These are phyloP conservation scores for Henricia sp. DNA, from an alignment of 53 echinoderm and acorn worm species.

Conservation along the genomic window DNA sequence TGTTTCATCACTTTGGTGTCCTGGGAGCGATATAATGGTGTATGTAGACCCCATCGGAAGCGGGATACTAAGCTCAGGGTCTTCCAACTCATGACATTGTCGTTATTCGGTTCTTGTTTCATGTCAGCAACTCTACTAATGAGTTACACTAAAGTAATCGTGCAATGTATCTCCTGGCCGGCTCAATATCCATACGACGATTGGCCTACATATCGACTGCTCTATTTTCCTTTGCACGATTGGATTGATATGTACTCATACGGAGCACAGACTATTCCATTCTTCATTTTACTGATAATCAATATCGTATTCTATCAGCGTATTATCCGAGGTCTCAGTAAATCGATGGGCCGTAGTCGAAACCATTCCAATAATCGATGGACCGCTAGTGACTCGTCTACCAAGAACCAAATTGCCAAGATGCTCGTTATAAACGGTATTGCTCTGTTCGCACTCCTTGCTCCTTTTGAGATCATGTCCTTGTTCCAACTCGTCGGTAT, in stretches of 20 bases:
- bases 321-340: conserved; percentile 67
- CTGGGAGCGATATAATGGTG: conserved; percentile 74
- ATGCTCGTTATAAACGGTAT: conserved; percentile 80
- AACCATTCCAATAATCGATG: conserved; percentile 41
- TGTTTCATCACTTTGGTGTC: conserved; percentile 79
- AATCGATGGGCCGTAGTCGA: conserved; percentile 64
- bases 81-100: conserved; percentile 41
- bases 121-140: conserved; percentile 56
- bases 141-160: conserved; percentile 28
- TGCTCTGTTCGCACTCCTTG: conserved; percentile 66
- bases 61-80: conserved; percentile 27
- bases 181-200: conserved; percentile 29
- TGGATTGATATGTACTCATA: conserved; percentile 68
- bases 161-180: conserved; percentile 69
- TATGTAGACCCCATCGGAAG: conserved; percentile 64
- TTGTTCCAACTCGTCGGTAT: conserved; percentile 57
- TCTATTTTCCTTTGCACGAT: conserved; percentile 20
- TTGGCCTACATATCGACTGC: conserved; percentile 47
- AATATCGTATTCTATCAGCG: conserved; percentile 61
- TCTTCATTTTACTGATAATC: conserved; percentile 64
- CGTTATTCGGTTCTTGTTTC: conserved; percentile 48
- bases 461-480: conserved; percentile 84
- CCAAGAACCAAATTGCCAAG: conserved; percentile 67
- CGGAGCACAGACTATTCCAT: conserved; percentile 78
- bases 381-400: conserved; percentile 25